These are phyloP conservation scores for Tetragonula clypearis DNA, from an alignment of 1,140 invertebrate genomes.

Conservation along the genomic window DNA sequence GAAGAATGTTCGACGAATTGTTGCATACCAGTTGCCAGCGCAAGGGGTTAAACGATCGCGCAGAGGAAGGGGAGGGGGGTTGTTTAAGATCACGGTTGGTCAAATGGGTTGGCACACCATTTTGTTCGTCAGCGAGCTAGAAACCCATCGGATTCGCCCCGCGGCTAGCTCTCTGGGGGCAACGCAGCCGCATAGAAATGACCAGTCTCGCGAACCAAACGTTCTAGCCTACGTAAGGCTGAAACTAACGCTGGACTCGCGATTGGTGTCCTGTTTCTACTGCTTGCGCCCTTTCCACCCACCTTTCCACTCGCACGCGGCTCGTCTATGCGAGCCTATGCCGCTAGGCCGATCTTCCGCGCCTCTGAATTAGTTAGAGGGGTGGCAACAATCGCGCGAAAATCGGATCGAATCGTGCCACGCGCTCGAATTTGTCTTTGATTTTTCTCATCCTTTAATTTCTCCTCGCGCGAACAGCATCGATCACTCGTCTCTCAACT, in stretches of 20 bases:
- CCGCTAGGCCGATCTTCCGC: conserved; percentile 33
- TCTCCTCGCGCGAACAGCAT: too few relatives aligned
- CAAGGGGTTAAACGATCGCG: too few relatives aligned
- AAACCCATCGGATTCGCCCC: conserved; percentile 11
- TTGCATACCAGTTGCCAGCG: too few relatives aligned
- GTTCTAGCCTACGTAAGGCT: not conserved
- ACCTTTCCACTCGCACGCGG: conserved; percentile 43
- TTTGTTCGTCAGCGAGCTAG: conserved; percentile 13
- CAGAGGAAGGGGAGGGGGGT: too few relatives aligned
- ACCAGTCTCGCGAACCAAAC: not conserved
- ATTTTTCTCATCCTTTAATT: too few relatives aligned
- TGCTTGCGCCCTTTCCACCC: conserved; percentile 55
- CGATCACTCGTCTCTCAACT: too few relatives aligned
- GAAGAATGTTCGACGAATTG: too few relatives aligned
- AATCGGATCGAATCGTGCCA: conserved; percentile 39
- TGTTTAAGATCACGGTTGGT: too few relatives aligned
- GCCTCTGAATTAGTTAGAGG: conserved; percentile 62
- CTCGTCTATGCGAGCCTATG: conserved; percentile 37
- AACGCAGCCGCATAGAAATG: conserved; percentile 38
- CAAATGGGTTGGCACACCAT: conserved; percentile 20
- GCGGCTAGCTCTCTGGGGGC: not conserved
- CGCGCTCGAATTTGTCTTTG: too few relatives aligned
- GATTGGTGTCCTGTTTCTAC: conserved; percentile 40
- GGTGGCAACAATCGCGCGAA: conserved; percentile 44
- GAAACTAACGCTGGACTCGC: not conserved